Evolutionary conservation across 2,113 vertebrate species (phyloP), one percentile per base, ranked within the genome.

Genomic region (Falcunculus frontatus): DNA sequence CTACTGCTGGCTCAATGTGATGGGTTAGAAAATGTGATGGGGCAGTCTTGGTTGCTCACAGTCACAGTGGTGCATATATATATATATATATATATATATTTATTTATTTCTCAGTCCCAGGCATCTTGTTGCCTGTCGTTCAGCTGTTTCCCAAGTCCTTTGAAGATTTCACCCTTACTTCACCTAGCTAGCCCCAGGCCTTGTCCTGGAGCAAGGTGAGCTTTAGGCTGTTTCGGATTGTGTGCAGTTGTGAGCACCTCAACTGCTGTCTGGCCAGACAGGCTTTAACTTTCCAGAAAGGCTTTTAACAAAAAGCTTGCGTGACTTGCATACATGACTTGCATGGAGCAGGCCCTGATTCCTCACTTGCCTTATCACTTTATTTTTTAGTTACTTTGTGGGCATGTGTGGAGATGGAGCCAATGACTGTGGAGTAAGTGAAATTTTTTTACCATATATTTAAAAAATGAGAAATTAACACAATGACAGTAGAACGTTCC

Each of bases 401-500:
- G 98, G 98, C 50, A 98, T 98, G 98, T 98, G 98, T 25, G 98
- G 98, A 84, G 98, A 98, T 33, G 98, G 98, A 87, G 98, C 98
- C 86, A 98, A 98, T 83, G 98, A 98, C 96, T 98, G 98, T 5
- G 98, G 98, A 94, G 98, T 98, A 97, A 98, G 98, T 98, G 87
- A 56, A 52, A 39, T 47, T 37, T 85, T 35, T 86, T 72, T 39
- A 37, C 15, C 22, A 23, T 37, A 1, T 60, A 59, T 82, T 72
- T 73, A 1, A 26, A 76, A 92, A 81, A 53, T 23, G 20, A 55
- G 46, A 69, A 77, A 68, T 12, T 0, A 77, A 37, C 70, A 39
- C 19, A 78, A 13, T 67, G 16, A 10, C 39, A 37, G 39, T 53
- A 83, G 56, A 88, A 37, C 70, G 70, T 41, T 59, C 7, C 23